Evolutionary conservation across 2,113 vertebrate genomes (phyloP).

Genomic region (Grus americana): DNA sequence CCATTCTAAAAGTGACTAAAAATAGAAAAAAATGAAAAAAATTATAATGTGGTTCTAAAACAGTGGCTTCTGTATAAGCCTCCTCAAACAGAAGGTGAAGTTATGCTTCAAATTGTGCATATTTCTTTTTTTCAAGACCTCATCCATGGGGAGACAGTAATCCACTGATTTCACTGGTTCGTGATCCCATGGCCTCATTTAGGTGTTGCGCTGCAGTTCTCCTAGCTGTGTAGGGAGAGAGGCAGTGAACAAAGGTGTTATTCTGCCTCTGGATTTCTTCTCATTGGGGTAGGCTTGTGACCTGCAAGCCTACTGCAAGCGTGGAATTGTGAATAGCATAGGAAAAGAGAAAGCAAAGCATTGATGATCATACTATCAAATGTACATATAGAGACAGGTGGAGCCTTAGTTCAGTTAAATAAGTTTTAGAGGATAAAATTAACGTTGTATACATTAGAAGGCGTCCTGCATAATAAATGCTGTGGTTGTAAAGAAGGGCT

Average conservation of each 20-base stretch:
- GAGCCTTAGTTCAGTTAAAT: background rate
- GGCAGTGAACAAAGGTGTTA: background rate
- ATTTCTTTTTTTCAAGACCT: background rate
- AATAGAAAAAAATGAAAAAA: background rate
- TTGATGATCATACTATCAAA: background rate
- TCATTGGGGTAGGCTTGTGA: background rate
- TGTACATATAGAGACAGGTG: background rate
- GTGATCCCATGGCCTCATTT: accelerated
- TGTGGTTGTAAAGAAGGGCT: background rate
- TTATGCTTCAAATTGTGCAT: background rate
- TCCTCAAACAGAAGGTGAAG: background rate
- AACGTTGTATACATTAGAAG: background rate
- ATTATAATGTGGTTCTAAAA: background rate
- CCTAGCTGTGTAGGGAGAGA: background rate
- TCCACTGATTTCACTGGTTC: background rate
- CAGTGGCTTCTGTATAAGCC: background rate
- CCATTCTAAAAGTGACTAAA: background rate
- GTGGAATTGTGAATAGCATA: background rate
- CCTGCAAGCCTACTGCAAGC: background rate
- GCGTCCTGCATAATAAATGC: background rate
- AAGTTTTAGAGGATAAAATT: background rate
- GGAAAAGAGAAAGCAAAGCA: background rate
- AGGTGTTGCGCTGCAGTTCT: background rate
- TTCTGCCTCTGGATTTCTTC: background rate
- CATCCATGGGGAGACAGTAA: background rate